A percentile compares a stretch with the other conserved stretches of the same genome.
Evolutionary conservation across 1,140 invertebrate genomes (phyloP).

Genomic region (Ectropis grisescens): DNA sequence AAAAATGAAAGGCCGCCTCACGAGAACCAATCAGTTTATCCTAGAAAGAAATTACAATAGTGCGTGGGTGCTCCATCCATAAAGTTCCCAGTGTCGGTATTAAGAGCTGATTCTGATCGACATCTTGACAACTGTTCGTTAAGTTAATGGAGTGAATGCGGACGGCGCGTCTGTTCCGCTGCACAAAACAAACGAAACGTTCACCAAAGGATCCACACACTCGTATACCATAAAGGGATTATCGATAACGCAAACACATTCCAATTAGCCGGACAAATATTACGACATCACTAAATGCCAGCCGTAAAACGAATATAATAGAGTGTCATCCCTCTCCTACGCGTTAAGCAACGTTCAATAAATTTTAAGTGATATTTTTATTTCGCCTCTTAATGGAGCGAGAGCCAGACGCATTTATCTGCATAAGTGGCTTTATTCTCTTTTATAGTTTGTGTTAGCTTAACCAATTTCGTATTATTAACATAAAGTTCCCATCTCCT

Average conservation of each 20-base stretch:
- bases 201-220: slow-evolving; percentile 14
- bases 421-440: too few species aligned
- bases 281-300: neutral
- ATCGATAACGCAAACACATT: slow-evolving; percentile 10
- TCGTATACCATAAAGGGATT: slow-evolving; percentile 9
- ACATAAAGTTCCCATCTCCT: too few species aligned
- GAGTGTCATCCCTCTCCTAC: too few species aligned
- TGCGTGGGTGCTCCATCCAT: slow-evolving; percentile 49
- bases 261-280: slow-evolving; percentile 5
- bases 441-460: too few species aligned
- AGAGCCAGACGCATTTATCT: too few species aligned
- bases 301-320: too few species aligned
- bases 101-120: slow-evolving; percentile 60
- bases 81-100: slow-evolving; percentile 38
- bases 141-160: slow-evolving; percentile 58
- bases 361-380: too few species aligned
- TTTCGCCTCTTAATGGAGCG: too few species aligned
- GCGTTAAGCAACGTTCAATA: too few species aligned
- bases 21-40: slow-evolving; percentile 32
- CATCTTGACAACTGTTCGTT: slow-evolving; percentile 65
- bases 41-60: slow-evolving; percentile 36
- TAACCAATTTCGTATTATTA: too few species aligned
- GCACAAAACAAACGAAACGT: slow-evolving; percentile 16
- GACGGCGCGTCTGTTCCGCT: slow-evolving; percentile 37
- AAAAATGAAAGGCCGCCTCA: too few species aligned